Base-by-base conservation (phyloP, 92 coral and sea anemone genomes). In the Blastomussa wellsi region DNA sequence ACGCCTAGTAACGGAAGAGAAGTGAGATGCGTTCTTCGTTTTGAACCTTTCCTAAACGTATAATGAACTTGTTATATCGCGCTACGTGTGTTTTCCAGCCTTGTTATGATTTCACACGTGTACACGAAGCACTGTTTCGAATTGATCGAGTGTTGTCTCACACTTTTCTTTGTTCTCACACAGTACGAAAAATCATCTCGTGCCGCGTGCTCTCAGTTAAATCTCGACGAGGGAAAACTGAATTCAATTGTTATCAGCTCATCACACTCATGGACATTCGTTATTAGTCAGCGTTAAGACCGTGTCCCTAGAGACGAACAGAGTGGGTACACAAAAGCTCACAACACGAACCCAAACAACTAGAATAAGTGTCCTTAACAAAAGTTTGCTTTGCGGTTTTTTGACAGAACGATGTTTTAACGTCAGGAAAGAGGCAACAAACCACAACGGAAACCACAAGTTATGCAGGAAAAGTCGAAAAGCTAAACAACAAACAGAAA, bases 121-220 rank as follows among this genome's bases (percentile, higher is more conserved):
- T 77, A 77, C 53, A 62, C 52, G 28, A 79, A 42, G 26, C 26
- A 41, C 31, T 60, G 55, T 64, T 60, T 38, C 26, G 35, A 28
- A 39, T 79, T 64, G 72, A 37, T 64, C 73, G 35, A 79, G 41
- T 39, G 72, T 79, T 41, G 16, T 60, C 38, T 39, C 59, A 55
- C 33, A 0, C 1, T 28, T 28, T 2, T 48, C 77, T 81, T 81
- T 81, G 85, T 81, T 81, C 64, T 48, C 6, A 3, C 84, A 16
- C 84, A 80, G 84, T 69, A 42, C 19, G 84, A 31, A 42, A 10
- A 49, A 11, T 66, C 10, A 29, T 32, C 76, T 67, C 76, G 67
- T 48, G 84, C 84, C 38, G 76, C 53, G 83, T n/a, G 72, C 36
- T 62, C 73, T 29, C 72, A 64, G 83, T 28, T 55, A 51, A 49